Percentiles rank a stretch among this genome's conserved stretches.
Evolutionary conservation across 2,888 invertebrate species (phyloP).

Genomic region (Drosophila aldrichi): DNA sequence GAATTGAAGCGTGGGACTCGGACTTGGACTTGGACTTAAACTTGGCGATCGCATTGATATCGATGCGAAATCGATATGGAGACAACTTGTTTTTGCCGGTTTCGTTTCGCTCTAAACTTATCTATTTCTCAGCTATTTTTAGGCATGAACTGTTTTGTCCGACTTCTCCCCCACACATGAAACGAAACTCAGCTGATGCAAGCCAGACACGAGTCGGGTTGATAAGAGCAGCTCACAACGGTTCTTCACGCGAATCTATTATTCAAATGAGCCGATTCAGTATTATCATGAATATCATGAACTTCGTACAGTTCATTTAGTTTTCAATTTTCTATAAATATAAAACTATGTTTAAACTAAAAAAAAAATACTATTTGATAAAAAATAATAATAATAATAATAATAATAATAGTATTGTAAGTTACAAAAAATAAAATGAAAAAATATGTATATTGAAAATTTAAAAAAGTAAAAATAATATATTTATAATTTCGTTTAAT

Average conservation of each 20-base stretch:
- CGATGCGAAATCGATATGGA: constrained; percentile 4
- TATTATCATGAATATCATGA: neutral
- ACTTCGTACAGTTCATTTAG: neutral
- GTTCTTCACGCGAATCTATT: neutral
- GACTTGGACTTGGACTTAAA: constrained; percentile 47
- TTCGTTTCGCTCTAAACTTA: constrained; percentile 22
- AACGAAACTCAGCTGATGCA: neutral
- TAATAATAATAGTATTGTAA: too few species aligned
- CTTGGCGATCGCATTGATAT: constrained; percentile 40
- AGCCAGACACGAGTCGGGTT: constrained; percentile 3
- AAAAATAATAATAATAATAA: too few species aligned
- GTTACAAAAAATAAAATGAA: too few species aligned
- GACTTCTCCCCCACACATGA: neutral
- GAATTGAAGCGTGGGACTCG: constrained; percentile 56
- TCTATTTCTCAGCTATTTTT: constrained; percentile 44
- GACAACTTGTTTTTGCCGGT: constrained; percentile 47
- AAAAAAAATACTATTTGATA: too few species aligned
- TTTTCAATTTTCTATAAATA: too few species aligned
- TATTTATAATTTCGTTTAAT: too few species aligned
- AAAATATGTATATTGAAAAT: too few species aligned
- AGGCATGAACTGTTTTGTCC: constrained; percentile 33
- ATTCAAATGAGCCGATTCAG: neutral
- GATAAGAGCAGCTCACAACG: constrained; percentile 11
- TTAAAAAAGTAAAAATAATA: too few species aligned
- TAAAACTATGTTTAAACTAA: too few species aligned